A percentile compares a stretch with the other conserved stretches of the same genome.
Evolutionary conservation across 1,140 invertebrate genomes (phyloP).

Genomic region (Drosophila cardini): DNA sequence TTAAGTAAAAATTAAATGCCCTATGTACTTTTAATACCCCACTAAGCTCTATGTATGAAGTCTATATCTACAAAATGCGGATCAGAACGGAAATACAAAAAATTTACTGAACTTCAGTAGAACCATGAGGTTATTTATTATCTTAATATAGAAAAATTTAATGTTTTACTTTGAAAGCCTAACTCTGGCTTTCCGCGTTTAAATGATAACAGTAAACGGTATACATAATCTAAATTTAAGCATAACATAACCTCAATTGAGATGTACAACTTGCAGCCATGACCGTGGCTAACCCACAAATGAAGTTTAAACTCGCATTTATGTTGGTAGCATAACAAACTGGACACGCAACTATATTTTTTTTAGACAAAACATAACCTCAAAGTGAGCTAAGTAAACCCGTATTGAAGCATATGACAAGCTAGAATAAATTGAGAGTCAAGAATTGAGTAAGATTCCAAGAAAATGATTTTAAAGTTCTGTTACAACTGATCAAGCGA

Average conservation of each 20-base stretch:
- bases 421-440: conserved; percentile 19
- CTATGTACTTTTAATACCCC: too few relatives aligned
- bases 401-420: conserved; percentile 63
- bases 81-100: too few relatives aligned
- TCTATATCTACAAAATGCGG: too few relatives aligned
- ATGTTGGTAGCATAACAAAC: conserved; percentile 72
- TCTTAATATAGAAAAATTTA: too few relatives aligned
- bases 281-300: conserved; percentile 14
- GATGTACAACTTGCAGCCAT: background rate
- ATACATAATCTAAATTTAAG: conserved; percentile 4
- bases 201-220: too few relatives aligned
- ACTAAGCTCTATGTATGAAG: too few relatives aligned
- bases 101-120: too few relatives aligned
- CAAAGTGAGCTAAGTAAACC: conserved; percentile 16
- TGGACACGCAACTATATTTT: conserved; percentile 43
- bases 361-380: conserved; percentile 30
- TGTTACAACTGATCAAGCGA: conserved; percentile 24
- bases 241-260: background rate
- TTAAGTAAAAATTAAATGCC: too few relatives aligned
- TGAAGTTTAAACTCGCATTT: conserved; percentile 54
- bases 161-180: too few relatives aligned
- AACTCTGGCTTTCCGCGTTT: too few relatives aligned
- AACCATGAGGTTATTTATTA: too few relatives aligned
- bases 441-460: conserved; percentile 26
- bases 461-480: conserved; percentile 57